Base-by-base conservation (phyloP, 2,888 invertebrate genomes). In the Orthosia gothica region DNA sequence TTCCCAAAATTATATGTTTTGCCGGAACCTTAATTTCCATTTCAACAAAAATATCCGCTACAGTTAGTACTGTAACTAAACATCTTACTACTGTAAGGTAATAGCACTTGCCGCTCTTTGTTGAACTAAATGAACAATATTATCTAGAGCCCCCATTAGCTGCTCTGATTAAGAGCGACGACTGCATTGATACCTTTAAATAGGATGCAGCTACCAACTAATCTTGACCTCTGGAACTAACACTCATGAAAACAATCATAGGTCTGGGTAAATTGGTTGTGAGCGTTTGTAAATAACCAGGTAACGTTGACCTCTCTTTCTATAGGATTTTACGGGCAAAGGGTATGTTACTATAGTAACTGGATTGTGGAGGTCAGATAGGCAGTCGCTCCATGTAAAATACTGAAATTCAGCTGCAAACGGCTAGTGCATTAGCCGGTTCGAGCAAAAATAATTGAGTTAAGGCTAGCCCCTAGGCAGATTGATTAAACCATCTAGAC, bases 161-260 rank as follows among this genome's bases (percentile, higher is more conserved):
- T 45, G 67, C n/a, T 40, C 71, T 74, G 70, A 77, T 84, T 76
- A 82, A 69, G 58, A 68, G 26, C 57, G 55, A 64, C 59, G 23
- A 71, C 73, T 79, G 62, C 77, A 81, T 74, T 76, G 74, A 76
- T 82, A 74, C 58, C 45, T 66, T 65, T 58, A 74, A 70, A 82
- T 59, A 54, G 72, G 7, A 50, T 64, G 9, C 50, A 40, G 20
- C 4, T 11, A 61, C 80, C 74, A 79, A 1, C 0, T 40, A 40
- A 7, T 18, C 32, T 47, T 49, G 78, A 83, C 26, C 71, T 52
- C 5, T 72, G 15, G n/a, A n/a, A 52, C 26, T n/a, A 11, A 26
- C n/a, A 26, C 13, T 26, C 18, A 1, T 7, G 5, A 11, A 18
- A n/a, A 23, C 62, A 40, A 61, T 54, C 23, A 15, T 7, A 47